A percentile compares a stretch with the other conserved stretches of the same genome.
Conservation (phyloP, 2,888 invertebrate species). For the Drosophila imparisetae region DNA sequence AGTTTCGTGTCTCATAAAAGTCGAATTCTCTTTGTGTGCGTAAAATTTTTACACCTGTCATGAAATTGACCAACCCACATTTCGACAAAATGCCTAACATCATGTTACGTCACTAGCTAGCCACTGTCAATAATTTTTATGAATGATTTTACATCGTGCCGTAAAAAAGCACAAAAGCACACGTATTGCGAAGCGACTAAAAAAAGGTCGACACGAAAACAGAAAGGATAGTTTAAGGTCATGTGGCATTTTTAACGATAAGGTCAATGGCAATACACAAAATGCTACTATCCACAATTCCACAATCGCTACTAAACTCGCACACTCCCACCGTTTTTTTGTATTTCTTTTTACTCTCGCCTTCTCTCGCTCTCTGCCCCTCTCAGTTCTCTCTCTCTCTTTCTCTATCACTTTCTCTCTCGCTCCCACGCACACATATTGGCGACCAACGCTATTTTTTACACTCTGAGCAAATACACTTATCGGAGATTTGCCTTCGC, state of each 20-base stretch:
- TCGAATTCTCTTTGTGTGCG: conserved; percentile 13
- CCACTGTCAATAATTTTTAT: conserved; percentile 21
- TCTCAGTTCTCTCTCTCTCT: conserved; percentile 5
- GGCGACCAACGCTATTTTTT: conserved; percentile 1
- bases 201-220: conserved; percentile 5
- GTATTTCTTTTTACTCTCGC: conserved; percentile 1
- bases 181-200: conserved; percentile 2
- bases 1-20: neutral
- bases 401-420: conserved; percentile 8
- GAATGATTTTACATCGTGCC: conserved; percentile 52
- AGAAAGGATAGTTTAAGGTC: conserved; percentile 55
- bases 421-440: neutral
- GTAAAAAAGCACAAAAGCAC: neutral
- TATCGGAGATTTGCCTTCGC: conserved; percentile 71
- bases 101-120: conserved; percentile 30
- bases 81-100: conserved; percentile 8
- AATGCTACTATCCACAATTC: neutral
- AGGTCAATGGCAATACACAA: conserved; percentile 54
- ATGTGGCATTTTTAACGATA: conserved; percentile 36
- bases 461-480: conserved; percentile 52
- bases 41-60: conserved; percentile 33
- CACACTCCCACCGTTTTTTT: conserved; percentile 3
- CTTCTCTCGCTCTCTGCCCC: conserved; percentile 6
- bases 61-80: conserved; percentile 9
- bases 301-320: conserved; percentile 18